Conservation (phyloP, 2,113 vertebrate genomes). For the Pituophis catenifer region DNA sequence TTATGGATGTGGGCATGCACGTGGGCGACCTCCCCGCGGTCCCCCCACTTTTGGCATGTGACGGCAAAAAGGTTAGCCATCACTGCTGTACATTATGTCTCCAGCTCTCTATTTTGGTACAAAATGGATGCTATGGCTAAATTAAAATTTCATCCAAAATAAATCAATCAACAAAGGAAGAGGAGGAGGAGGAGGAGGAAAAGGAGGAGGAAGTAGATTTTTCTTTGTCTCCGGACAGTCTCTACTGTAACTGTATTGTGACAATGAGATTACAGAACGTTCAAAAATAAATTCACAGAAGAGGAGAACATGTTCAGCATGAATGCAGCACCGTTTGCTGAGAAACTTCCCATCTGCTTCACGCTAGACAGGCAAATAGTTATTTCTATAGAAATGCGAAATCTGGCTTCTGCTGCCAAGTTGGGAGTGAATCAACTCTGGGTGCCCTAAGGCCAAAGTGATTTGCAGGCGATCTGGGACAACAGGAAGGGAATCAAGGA, state of each 20-base stretch:
- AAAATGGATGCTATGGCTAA: background rate
- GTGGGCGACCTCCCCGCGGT: no score
- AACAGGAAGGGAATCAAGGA: background rate
- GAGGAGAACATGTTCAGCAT: background rate
- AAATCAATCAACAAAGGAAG: background rate
- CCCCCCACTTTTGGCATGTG: no score
- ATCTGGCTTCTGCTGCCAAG: background rate
- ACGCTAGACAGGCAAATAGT: background rate
- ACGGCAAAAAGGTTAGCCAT: no score
- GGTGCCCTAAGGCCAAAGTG: background rate
- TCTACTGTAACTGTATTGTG: background rate
- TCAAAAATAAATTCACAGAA: background rate
- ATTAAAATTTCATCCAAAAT: background rate
- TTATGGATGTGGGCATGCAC: no score
- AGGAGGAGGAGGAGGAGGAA: background rate
- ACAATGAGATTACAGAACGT: background rate
- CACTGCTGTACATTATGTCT: background rate
- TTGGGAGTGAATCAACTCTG: background rate
- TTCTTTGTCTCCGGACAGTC: background rate
- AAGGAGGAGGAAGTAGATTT: background rate
- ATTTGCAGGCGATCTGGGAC: background rate
- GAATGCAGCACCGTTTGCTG: background rate
- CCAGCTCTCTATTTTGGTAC: background rate
- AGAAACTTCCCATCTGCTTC: background rate
- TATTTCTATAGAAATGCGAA: background rate